These are phyloP conservation scores for Frankliniella fusca DNA, from an alignment of 2,888 invertebrate genomes.

Conservation along the genomic window DNA sequence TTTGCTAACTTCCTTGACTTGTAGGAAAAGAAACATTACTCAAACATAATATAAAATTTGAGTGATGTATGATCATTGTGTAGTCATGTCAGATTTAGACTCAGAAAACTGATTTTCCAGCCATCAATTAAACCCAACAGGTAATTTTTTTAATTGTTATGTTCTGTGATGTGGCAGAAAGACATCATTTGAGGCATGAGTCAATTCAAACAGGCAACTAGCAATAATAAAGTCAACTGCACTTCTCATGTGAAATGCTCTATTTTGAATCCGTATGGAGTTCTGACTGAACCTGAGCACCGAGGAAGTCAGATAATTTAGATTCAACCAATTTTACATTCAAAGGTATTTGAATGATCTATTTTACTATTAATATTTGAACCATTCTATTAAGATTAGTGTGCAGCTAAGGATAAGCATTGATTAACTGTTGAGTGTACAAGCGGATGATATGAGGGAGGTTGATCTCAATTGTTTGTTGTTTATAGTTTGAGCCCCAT, in stretches of 20 bases:
- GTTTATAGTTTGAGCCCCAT: constrained; percentile 20
- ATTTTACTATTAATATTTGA: constrained; percentile 27
- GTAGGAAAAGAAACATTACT: too few relatives aligned
- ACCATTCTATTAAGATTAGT: constrained; percentile 26
- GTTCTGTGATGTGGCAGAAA: neutral
- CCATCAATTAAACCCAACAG: neutral
- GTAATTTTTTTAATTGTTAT: constrained; percentile 11
- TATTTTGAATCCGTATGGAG: constrained; percentile 23
- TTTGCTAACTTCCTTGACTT: too few relatives aligned
- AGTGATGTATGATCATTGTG: neutral
- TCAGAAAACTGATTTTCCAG: neutral
- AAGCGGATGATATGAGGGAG: neutral
- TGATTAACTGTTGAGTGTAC: neutral
- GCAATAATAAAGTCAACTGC: constrained; percentile 17
- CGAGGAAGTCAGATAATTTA: constrained; percentile 20
- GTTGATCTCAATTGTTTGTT: constrained; percentile 23
- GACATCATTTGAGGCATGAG: neutral
- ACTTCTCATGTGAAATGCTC: constrained; percentile 17
- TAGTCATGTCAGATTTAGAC: neutral
- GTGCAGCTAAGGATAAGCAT: constrained; percentile 12
- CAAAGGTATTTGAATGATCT: constrained; percentile 20
- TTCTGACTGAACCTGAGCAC: constrained; percentile 24
- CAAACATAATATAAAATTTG: too few relatives aligned
- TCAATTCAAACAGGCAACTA: constrained; percentile 23
- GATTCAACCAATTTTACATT: constrained; percentile 26